Conservation (phyloP, 1,140 invertebrate genomes). For the Neodiprion virginianus region DNA sequence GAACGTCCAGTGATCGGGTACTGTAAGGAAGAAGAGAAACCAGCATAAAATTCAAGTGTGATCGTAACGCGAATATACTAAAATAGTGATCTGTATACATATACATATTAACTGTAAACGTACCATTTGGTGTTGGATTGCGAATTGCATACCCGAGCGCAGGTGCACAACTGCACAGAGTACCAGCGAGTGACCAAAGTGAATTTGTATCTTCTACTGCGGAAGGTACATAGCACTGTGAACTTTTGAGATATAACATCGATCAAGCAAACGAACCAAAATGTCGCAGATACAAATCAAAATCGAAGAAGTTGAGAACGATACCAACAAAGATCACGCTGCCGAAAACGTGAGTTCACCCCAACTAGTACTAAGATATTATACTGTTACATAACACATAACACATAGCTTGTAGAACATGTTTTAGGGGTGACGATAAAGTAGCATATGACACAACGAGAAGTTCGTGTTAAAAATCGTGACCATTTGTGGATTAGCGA, state of each 20-base stretch:
- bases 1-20: neutral
- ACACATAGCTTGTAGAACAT: too few species aligned
- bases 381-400: too few species aligned
- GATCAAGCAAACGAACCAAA: neutral
- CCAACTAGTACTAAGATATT: neutral
- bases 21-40: too few species aligned
- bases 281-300: slow-evolving; percentile 47
- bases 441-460: too few species aligned
- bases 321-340: slow-evolving; percentile 31
- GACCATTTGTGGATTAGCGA: too few species aligned
- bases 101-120: too few species aligned
- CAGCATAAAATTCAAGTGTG: too few species aligned
- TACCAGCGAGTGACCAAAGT: neutral
- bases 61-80: too few species aligned
- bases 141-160: neutral
- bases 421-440: too few species aligned
- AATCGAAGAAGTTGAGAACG: slow-evolving; percentile 40
- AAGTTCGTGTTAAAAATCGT: too few species aligned
- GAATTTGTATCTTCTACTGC: neutral
- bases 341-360: slow-evolving; percentile 41
- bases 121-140: neutral
- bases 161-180: neutral
- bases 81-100: too few species aligned
- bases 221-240: slow-evolving; percentile 4
- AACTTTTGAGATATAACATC: neutral